Percentiles rank a stretch among this genome's conserved stretches.
Conservation (phyloP, 2,888 invertebrate genomes). For the Lacanobia oleracea region DNA sequence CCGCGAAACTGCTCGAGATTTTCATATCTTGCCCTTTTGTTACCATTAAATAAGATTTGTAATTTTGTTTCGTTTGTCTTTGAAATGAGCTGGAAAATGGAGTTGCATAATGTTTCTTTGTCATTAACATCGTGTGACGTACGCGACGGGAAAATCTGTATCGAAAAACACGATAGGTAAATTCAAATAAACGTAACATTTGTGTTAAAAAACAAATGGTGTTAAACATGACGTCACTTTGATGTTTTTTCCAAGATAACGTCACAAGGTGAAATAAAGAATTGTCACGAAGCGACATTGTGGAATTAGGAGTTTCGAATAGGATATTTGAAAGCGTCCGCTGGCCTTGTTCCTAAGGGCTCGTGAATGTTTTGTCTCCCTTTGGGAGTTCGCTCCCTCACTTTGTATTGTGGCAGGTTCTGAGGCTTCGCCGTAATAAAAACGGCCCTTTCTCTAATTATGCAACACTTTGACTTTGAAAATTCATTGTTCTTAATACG, state of each 20-base stretch:
- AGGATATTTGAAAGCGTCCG: conserved; percentile 67
- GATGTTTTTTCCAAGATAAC: conserved; percentile 43
- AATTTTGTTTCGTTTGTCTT: conserved; percentile 26
- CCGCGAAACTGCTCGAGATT: conserved; percentile 39
- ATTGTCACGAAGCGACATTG: conserved; percentile 51
- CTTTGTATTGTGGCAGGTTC: conserved; percentile 66
- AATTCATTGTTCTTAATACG: conserved; percentile 43
- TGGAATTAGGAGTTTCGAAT: conserved; percentile 56
- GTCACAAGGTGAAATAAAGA: conserved; percentile 59
- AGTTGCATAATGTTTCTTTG: conserved; percentile 18
- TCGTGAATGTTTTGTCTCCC: conserved; percentile 73
- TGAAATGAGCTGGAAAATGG: conserved; percentile 1
- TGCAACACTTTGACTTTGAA: conserved; percentile 47
- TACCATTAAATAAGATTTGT: conserved; percentile 24
- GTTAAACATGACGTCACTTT: conserved; percentile 32
- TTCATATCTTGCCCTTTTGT: conserved; percentile 29
- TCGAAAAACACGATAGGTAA: conserved; percentile 23
- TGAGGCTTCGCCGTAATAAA: conserved; percentile 56
- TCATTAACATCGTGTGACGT: conserved; percentile 18
- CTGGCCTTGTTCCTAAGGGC: conserved; percentile 67
- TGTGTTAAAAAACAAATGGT: conserved; percentile 17
- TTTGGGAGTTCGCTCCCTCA: conserved; percentile 65
- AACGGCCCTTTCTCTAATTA: conserved; percentile 62
- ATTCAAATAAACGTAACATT: conserved; percentile 22
- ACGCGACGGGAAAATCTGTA: conserved; percentile 38